Percentiles rank a stretch among this genome's conserved stretches.
These are phyloP conservation scores for Olivierus martensii DNA, from an alignment of 1,140 invertebrate genomes.

Conservation along the genomic window DNA sequence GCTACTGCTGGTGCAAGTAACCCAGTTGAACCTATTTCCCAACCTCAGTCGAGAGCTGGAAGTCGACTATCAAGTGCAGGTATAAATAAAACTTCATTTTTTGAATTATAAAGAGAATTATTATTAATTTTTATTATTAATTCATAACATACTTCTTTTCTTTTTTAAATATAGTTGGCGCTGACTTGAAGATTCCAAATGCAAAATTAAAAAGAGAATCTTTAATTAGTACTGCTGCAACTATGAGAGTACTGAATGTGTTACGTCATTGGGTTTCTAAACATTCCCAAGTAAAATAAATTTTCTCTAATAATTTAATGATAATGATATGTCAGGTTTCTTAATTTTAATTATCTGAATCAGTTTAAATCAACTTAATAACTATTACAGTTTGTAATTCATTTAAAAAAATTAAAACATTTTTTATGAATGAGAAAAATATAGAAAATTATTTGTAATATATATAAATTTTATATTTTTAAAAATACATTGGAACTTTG, in stretches of 20 bases:
- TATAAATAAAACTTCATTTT: background rate
- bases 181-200: slow-evolving; percentile 29
- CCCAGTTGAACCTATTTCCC: slow-evolving; percentile 41
- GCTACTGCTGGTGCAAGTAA: slow-evolving; percentile 78
- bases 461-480: too few species aligned
- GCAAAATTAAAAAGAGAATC: slow-evolving; percentile 49
- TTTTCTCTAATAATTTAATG: too few species aligned
- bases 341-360: too few species aligned
- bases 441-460: too few species aligned
- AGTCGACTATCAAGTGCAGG: slow-evolving; percentile 29
- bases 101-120: background rate
- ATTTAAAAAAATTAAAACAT: too few species aligned
- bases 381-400: too few species aligned
- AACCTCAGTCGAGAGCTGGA: slow-evolving; percentile 19
- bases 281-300: slow-evolving; percentile 37
- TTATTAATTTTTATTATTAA: background rate
- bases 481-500: too few species aligned
- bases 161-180: slow-evolving; percentile 20
- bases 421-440: too few species aligned
- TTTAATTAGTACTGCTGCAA: slow-evolving; percentile 79
- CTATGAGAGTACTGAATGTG: slow-evolving; percentile 83
- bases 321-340: too few species aligned
- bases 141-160: background rate
- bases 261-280: slow-evolving; percentile 62
- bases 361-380: too few species aligned